phyloP scores from a whole-genome alignment of 2,888 invertebrate genomes.

The Drosophila putrida region DNA sequence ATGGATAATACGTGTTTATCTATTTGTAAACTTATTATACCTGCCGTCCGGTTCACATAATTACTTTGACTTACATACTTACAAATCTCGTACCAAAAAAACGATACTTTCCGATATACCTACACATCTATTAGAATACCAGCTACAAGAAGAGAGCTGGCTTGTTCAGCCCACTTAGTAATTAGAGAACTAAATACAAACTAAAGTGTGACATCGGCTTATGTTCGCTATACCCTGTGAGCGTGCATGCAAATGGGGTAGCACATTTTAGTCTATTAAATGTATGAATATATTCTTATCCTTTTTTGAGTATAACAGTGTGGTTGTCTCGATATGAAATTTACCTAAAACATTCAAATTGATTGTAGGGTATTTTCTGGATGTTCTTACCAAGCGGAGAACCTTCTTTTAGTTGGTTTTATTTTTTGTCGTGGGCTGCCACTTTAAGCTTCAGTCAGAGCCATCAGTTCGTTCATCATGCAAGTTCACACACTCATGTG shows the following conservation, averaged over 20 bases:
- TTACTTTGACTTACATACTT: neutral
- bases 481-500: constrained; percentile 12
- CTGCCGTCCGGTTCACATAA: constrained; percentile 7
- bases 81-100: constrained; percentile 8
- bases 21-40: neutral
- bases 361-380: constrained; percentile 1
- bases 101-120: neutral
- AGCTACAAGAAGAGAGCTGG: neutral
- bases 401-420: neutral
- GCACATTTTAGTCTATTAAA: too few relatives aligned
- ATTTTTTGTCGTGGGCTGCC: constrained; percentile 5
- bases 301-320: too few relatives aligned
- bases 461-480: constrained; percentile 36
- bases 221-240: neutral
- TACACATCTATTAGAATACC: neutral
- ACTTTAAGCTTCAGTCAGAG: constrained; percentile 24
- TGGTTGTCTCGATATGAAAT: too few relatives aligned
- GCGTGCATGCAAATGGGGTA: neutral
- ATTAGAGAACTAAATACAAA: constrained; percentile 19
- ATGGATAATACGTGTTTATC: neutral
- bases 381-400: neutral
- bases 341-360: neutral
- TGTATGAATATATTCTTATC: too few relatives aligned
- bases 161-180: neutral
- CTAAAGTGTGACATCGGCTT: neutral